These are phyloP conservation scores for Brotogeris chrysoptera DNA, from an alignment of 2,797 vertebrate species.

Conservation along the genomic window DNA sequence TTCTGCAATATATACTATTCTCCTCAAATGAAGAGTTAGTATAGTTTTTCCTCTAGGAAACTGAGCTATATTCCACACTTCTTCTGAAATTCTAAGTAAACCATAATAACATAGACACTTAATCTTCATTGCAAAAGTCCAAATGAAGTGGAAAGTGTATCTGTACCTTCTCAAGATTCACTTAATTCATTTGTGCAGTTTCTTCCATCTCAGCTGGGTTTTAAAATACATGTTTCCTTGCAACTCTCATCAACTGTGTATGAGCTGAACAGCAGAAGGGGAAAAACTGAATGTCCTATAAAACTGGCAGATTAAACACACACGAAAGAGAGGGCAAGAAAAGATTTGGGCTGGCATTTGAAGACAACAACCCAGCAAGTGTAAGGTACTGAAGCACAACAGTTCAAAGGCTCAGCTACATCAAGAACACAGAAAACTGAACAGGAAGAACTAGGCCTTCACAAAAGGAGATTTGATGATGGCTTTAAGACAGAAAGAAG, in stretches of 20 bases:
- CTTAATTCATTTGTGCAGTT: constrained; percentile 43
- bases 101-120: neutral
- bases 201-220: constrained; percentile 62
- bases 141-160: constrained; percentile 50
- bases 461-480: neutral
- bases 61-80: neutral
- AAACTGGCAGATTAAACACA: neutral
- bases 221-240: constrained; percentile 62
- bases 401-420: constrained; percentile 7
- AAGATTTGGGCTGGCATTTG: neutral
- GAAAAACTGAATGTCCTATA: constrained; percentile 48
- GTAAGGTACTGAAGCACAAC: neutral
- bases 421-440: neutral
- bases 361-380: neutral
- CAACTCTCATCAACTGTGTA: constrained; percentile 62
- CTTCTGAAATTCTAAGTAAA: neutral
- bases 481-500: neutral
- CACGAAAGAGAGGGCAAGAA: neutral
- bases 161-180: constrained; percentile 57
- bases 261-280: constrained; percentile 62
- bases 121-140: neutral
- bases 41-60: neutral
- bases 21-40: neutral
- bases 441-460: neutral
- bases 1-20: neutral